These are phyloP conservation scores for Zaprionus nigranus DNA, from an alignment of 1,140 invertebrate species.

Conservation along the genomic window DNA sequence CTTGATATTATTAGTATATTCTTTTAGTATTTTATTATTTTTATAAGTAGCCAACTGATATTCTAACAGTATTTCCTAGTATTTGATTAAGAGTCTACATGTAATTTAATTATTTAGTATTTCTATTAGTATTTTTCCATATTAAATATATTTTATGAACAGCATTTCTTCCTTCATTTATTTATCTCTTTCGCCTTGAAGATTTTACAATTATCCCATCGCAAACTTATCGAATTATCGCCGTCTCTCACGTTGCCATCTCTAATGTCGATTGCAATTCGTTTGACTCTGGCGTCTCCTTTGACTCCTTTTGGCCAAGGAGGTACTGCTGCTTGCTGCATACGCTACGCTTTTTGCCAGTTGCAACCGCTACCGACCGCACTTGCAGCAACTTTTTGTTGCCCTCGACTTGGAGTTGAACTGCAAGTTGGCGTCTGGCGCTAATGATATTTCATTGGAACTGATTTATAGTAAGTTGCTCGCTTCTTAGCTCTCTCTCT, in stretches of 20 bases:
- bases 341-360: constrained; percentile 26
- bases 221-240: not conserved
- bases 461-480: constrained; percentile 70
- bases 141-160: no score
- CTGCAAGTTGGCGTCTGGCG: constrained; percentile 39
- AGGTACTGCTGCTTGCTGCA: constrained; percentile 9
- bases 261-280: constrained; percentile 18
- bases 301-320: not conserved
- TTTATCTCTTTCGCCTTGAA: no score
- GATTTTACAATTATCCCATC: not conserved
- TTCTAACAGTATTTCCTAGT: not conserved
- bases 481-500: constrained; percentile 13
- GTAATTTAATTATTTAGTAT: not conserved
- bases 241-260: not conserved
- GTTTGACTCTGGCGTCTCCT: constrained; percentile 8
- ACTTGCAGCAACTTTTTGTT: constrained; percentile 42
- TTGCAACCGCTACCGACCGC: constrained; percentile 11
- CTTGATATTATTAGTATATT: no score
- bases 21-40: not conserved
- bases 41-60: not conserved
- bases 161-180: no score
- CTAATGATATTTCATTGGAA: constrained; percentile 78
- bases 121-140: not conserved
- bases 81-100: not conserved
- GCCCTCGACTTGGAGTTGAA: constrained; percentile 23